Base-by-base conservation (phyloP, 1,140 invertebrate species). In the Eulimnadia texana region DNA sequence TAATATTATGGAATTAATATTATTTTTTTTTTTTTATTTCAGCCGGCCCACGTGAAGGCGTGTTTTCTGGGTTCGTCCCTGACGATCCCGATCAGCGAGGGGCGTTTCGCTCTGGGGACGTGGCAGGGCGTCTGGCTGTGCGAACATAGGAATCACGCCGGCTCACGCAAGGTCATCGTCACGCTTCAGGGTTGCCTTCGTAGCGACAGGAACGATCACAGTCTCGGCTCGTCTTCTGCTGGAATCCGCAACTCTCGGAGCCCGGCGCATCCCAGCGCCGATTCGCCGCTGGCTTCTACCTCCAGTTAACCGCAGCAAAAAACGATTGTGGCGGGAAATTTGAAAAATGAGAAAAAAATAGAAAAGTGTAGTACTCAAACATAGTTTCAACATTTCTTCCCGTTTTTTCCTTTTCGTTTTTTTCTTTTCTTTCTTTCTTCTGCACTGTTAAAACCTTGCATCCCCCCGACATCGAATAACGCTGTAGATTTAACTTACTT, bases 51-150 rank as follows among this genome's bases (percentile, higher is more conserved):
- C 72, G 89, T 95, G 64, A 98, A 98, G 76, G 90, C 93, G 58
- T 93, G 91, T 73, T 93, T 98, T 73, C 78, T 97, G 66, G 93
- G 93, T 65, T 94, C 92, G 60, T 93, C 90, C 65, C 76, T 97
- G 67, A 95, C 89, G 69, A 90, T 97, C 69, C 93, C 93, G 66
- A 93, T 97, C 70, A 93, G 91, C 63, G 89, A 96, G 70, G 93
- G 93, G 58, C 90, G 93, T 73, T 78, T 97, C 65, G 93, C 92
- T 69, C 76, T 97, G 64, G 93, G 93, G 59, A 93, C 90, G 66
- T 97, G 93, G 93, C 93, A 97, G 78, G 93, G 93, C 59, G 85
- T 98, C 64, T 98, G 93, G 93, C 79, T 98, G 63, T 96, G 93
- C 78, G 93, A 98, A 77, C 93, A 98, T 76, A 82, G 93, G 68